Evolutionary conservation across 2,888 invertebrate species (phyloP).

Genomic region (Cataglyphis rosenhaueri): DNA sequence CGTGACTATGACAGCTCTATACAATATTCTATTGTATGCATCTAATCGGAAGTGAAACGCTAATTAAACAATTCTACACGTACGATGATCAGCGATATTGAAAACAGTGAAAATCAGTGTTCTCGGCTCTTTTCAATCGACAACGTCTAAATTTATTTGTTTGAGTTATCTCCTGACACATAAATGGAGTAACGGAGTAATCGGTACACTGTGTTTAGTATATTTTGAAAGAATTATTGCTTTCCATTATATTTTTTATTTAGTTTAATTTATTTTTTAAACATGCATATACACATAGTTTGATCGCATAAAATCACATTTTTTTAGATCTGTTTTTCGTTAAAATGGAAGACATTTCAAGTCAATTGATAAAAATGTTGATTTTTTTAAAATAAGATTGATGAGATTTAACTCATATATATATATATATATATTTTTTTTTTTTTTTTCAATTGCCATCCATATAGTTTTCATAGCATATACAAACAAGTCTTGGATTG

Average conservation of each 20-base stretch:
- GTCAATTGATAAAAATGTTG: neutral
- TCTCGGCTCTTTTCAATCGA: neutral
- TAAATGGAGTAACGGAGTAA: too few species aligned
- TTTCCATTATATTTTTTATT: neutral
- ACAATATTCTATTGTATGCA: neutral
- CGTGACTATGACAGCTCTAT: neutral
- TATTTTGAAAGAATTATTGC: neutral
- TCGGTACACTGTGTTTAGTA: neutral
- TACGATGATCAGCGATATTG: neutral
- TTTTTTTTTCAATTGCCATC: neutral
- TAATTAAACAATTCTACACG: neutral
- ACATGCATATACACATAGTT: neutral
- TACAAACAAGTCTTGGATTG: neutral
- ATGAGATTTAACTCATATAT: neutral
- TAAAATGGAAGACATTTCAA: neutral
- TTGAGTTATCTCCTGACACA: neutral
- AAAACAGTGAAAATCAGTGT: constrained; percentile 6
- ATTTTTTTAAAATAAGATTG: neutral
- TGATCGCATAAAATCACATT: neutral
- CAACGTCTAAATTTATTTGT: neutral
- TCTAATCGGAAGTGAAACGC: constrained; percentile 2
- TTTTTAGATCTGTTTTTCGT: neutral
- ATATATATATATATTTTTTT: too few species aligned
- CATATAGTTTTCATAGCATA: constrained; percentile 5
- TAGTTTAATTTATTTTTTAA: neutral